Base-by-base conservation (phyloP, 2,888 invertebrate genomes). In the Kryphioiulus occultus region DNA sequence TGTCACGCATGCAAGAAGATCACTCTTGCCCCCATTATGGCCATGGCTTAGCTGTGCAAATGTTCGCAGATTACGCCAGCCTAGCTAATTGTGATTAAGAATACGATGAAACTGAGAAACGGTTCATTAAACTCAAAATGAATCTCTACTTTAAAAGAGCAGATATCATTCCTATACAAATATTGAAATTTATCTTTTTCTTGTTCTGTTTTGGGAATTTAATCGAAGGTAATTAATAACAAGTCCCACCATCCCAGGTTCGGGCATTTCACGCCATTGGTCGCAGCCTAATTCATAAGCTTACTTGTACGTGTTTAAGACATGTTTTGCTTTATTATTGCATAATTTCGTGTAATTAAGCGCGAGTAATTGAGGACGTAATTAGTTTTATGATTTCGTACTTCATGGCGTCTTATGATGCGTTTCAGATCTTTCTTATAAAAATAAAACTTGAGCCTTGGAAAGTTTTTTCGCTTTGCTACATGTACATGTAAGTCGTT, bases 1-100 rank as follows among this genome's bases (percentile, higher is more conserved):
- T 84, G 84, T 84, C 84, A 84, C 39, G 84, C 39, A 30, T 35
- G 84, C 84, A 7, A 84, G 42, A 84, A 39, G 84, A 42, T 84
- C 42, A 84, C 68, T 68, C 68, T 68, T 26, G 68, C 68, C 9
- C 12, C 68, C 68, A 68, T 68, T 68, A 68, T 68, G 68, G 26
- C 26, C 68, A 0, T 26, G 68, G 68, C 22, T 68, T 68, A 68
- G 68, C 68, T 26, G 68, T 26, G 68, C 22, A 68, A 68, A 68
- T 68, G 68, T n/a, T 26, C 10, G 26, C 68, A 26, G 68, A 68
- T 68, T 68, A 68, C 26, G 68, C 68, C 26, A 68, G 12, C 22
- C 68, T 2, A 22, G 68, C 68, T 68, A 68, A 68, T 68, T 68
- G 68, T 26, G 68, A 68, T 68, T 26, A 68, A 68, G 26, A 1